These are phyloP conservation scores for Neosalanx taihuensis DNA, from an alignment of 2,797 vertebrate genomes.

Conservation along the genomic window DNA sequence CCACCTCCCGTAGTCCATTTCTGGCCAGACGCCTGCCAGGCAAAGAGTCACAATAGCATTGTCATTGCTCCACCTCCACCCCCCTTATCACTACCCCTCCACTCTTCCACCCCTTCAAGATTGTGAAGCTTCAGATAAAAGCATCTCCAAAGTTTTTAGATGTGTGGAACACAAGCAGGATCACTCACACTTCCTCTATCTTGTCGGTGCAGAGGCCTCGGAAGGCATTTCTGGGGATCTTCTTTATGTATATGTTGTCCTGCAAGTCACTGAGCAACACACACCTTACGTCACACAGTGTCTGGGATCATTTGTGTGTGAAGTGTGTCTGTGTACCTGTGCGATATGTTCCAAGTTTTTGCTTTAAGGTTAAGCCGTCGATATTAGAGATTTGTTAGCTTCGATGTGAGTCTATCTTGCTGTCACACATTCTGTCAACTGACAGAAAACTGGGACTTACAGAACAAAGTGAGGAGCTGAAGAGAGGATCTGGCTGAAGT, in stretches of 20 bases:
- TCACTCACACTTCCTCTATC: slow-evolving; percentile 70
- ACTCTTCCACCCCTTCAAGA: too few relatives aligned
- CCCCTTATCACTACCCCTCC: too few relatives aligned
- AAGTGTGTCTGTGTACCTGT: neutral
- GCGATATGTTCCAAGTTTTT: neutral
- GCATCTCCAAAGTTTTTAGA: too few relatives aligned
- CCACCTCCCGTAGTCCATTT: slow-evolving; percentile 75
- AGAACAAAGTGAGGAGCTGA: slow-evolving; percentile 71
- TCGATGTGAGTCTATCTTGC: neutral
- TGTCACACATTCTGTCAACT: neutral
- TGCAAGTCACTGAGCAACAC: slow-evolving; percentile 63
- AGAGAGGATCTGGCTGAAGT: slow-evolving; percentile 84
- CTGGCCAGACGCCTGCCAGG: slow-evolving; percentile 70
- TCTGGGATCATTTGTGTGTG: neutral
- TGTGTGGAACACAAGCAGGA: slow-evolving; percentile 17
- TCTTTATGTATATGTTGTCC: slow-evolving; percentile 70
- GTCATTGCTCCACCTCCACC: too few relatives aligned
- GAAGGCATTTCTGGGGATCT: slow-evolving; percentile 73
- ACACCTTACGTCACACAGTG: slow-evolving; percentile 22
- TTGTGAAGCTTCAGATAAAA: too few relatives aligned
- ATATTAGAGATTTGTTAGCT: neutral
- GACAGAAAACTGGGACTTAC: slow-evolving; percentile 58
- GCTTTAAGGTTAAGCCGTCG: neutral
- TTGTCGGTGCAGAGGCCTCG: slow-evolving; percentile 69
- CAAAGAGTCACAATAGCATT: slow-evolving; percentile 6